Base-by-base conservation (phyloP, 2,888 invertebrate species). In the Venustoraphidia nigricollis region DNA sequence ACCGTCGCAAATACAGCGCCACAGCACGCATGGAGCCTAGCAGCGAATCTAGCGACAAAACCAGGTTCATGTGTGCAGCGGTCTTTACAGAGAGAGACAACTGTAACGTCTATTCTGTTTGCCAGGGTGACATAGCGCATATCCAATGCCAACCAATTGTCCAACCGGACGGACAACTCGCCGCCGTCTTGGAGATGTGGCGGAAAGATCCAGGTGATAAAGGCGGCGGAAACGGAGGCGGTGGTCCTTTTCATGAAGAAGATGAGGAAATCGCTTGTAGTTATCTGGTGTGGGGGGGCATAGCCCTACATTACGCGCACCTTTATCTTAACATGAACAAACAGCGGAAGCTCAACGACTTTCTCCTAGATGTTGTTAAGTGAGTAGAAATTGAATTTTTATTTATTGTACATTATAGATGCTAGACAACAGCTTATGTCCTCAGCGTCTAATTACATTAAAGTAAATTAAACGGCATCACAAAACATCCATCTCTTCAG, bases 321-420 rank as follows among this genome's bases (percentile, higher is more conserved):
- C 69, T 84, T 50, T 83, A 79, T 60, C 66, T 77, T 53, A 77
- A 73, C 54, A 81, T 83, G 72, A 76, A 75, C 54, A 78, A 78
- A 57, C 83, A 86, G 61, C 72, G 79, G 50, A 79, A 78, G 56
- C 71, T 87, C 54, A 81, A 84, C 44, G 84, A 83, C 52, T 88
- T 88, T 60, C 71, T 89, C 0, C 66, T 89, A 45, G 79, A 81
- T 45, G 86, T 89, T 36, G 86, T 87, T 44, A 86, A 83, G 87
- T 86, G 69, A 75, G 78, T 71, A 44, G 10, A 44, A 44, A 43
- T 27, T 3, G 27, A 6, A 27, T 17, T 17, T 17, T 17, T 17
- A 17, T 17, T 17, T 17, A 27, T 6, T 27, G 27, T 27, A 27
- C 1, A 6, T 27, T 27, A 27, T 27, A 6, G 27, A 27, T 6